Base-by-base conservation (phyloP, 2,888 invertebrate species). In the Azorinus chamasolen region DNA sequence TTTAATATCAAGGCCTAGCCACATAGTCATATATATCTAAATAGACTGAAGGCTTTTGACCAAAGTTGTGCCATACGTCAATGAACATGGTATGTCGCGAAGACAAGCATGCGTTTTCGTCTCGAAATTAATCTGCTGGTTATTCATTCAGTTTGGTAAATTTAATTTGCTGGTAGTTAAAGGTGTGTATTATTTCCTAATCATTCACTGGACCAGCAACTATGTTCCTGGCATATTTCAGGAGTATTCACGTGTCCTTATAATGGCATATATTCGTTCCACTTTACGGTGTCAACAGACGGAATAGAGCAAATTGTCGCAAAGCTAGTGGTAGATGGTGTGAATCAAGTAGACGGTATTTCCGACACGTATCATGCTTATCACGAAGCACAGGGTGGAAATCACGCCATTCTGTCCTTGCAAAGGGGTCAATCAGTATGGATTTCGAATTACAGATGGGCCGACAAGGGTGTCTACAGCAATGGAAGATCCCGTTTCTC, bases 371-470 rank as follows among this genome's bases (percentile, higher is more conserved):
- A 27, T 14, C 64, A 64, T 18, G 14, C 24, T 0, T 2, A 20
- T 12, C 64, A 64, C 2, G 64, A 64, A 43, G 54, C 46, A 45
- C 64, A 64, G 20, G 64, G 64, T 12, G 45, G 53, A 8, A 54
- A 64, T 45, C 20, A 45, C 4, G 54, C 43, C 1, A 14, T 64
- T 3, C 5, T 54, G 16, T 45, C 54, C 14, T 14, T 64, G 16
- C 16, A 22, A 12, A n/a, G 25, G 20, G 64, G 64, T 20, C 54
- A 54, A 41, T 45, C 20, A 43, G 64, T 64, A 3, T 54, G 45
- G 64, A 8, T 54, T 2, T 32, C 53, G 18, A 64, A 41, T 22
- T 50, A 62, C 20, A 25, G 53, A 18, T 53, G 53, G 41, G 14
- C 45, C 45, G 45, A 45, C 20, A 45, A 45, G 14, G 45, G 14